A percentile compares a stretch with the other conserved stretches of the same genome.
These are phyloP conservation scores for Tanypteryx hageni DNA, from an alignment of 2,888 invertebrate genomes.

Conservation along the genomic window DNA sequence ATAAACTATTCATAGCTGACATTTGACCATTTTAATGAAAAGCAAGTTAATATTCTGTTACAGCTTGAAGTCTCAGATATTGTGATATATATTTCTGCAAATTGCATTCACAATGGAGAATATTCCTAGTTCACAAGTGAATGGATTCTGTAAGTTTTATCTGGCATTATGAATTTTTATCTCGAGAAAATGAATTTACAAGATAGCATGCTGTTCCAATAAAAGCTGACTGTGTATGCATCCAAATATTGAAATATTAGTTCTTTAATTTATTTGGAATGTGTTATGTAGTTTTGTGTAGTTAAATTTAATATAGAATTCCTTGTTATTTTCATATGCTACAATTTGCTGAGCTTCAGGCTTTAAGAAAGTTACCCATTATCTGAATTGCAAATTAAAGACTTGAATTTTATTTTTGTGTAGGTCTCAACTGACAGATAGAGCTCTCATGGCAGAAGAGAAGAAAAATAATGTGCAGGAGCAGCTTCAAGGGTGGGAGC, in stretches of 20 bases:
- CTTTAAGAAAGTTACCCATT: not conserved
- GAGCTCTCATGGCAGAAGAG: constrained; percentile 9
- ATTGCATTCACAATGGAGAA: constrained; percentile 21
- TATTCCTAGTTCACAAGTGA: not conserved
- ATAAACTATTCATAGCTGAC: not conserved
- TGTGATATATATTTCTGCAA: constrained; percentile 10
- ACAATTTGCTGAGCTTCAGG: not conserved
- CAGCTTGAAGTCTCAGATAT: constrained; percentile 28
- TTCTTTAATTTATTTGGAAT: not conserved
- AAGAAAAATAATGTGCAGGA: constrained; percentile 46
- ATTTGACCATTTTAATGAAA: constrained; percentile 8
- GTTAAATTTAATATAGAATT: not conserved
- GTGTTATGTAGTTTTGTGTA: constrained; percentile 13
- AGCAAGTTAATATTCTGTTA: constrained; percentile 17
- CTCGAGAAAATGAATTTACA: not conserved
- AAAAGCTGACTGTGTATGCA: constrained; percentile 6
- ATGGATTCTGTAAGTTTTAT: constrained; percentile 29
- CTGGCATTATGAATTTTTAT: not conserved
- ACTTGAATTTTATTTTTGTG: not conserved
- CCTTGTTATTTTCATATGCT: not conserved
- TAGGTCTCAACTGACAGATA: constrained; percentile 37
- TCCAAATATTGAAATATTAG: not conserved
- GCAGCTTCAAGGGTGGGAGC: constrained; percentile 75
- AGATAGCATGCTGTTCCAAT: constrained; percentile 19
- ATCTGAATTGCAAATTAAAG: not conserved